phyloP scores from a whole-genome alignment of 1,140 invertebrate species.

The Druon quercuslanigerum region DNA sequence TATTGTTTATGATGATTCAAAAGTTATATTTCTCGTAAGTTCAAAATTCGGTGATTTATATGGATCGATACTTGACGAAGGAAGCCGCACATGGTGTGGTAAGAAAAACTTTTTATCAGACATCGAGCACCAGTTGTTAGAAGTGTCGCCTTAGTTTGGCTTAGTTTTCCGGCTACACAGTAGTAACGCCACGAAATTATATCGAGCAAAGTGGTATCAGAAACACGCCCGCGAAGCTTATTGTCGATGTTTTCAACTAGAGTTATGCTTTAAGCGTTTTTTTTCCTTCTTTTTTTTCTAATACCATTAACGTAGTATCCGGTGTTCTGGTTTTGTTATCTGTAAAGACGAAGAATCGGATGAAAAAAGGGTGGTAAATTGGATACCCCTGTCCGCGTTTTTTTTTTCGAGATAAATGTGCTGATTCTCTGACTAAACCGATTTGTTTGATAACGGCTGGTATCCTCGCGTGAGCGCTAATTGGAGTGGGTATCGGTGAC shows the following conservation, averaged over 20 bases:
- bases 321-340: neutral
- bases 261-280: slow-evolving; percentile 46
- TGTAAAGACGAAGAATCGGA: neutral
- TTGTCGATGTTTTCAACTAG: slow-evolving; percentile 71
- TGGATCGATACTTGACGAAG: neutral
- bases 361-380: neutral
- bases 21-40: no score
- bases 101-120: slow-evolving; percentile 37
- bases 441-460: neutral
- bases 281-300: neutral
- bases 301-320: neutral
- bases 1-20: neutral
- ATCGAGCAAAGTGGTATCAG: slow-evolving; percentile 68
- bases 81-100: neutral
- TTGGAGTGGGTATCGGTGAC: neutral
- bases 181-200: slow-evolving; percentile 56
- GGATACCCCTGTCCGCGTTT: no score
- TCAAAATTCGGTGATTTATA: neutral
- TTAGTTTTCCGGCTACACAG: slow-evolving; percentile 62
- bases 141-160: slow-evolving; percentile 54
- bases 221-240: slow-evolving; percentile 65
- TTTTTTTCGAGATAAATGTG: neutral
- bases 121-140: slow-evolving; percentile 9
- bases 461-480: neutral
- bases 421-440: neutral